Evolutionary conservation across 2,113 vertebrate genomes (phyloP).

Genomic region (Calonectris borealis): DNA sequence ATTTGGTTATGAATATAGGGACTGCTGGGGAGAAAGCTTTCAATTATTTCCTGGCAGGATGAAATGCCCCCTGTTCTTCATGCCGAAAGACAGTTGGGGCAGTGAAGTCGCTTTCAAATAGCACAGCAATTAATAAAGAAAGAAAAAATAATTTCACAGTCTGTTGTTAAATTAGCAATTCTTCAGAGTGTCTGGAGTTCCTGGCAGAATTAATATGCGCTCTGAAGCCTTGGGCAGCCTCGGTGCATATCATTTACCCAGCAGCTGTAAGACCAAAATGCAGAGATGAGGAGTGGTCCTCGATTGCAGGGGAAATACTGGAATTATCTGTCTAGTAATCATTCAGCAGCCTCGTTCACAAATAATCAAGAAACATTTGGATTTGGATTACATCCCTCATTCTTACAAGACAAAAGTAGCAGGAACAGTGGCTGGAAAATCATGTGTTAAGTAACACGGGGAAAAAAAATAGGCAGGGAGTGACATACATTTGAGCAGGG

Average conservation of each 20-base stretch:
- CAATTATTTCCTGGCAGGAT: neutral
- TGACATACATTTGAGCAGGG: neutral
- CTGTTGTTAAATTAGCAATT: constrained; percentile 59
- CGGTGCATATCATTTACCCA: neutral
- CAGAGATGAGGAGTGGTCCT: neutral
- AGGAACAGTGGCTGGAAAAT: constrained; percentile 11
- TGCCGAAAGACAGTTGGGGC: neutral
- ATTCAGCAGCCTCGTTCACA: constrained; percentile 5
- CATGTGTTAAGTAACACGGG: neutral
- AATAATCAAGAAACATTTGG: constrained; percentile 33
- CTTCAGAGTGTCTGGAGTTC: constrained; percentile 31
- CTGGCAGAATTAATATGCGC: constrained; percentile 43
- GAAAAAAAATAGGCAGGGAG: neutral
- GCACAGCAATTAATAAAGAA: constrained; percentile 47
- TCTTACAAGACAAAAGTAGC: constrained; percentile 9
- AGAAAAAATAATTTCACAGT: constrained; percentile 59
- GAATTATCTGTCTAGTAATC: constrained; percentile 12
- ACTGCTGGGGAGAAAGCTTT: constrained; percentile 18
- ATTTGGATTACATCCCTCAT: neutral
- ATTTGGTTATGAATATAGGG: neutral
- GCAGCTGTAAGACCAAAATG: constrained; percentile 28
- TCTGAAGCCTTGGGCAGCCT: constrained; percentile 23
- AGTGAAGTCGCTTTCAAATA: constrained; percentile 27
- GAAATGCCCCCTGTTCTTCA: neutral
- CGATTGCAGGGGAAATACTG: neutral